Evolutionary conservation across 1,140 invertebrate genomes (phyloP), one percentile per base, ranked within the genome.

Genomic region (Homarus americanus): DNA sequence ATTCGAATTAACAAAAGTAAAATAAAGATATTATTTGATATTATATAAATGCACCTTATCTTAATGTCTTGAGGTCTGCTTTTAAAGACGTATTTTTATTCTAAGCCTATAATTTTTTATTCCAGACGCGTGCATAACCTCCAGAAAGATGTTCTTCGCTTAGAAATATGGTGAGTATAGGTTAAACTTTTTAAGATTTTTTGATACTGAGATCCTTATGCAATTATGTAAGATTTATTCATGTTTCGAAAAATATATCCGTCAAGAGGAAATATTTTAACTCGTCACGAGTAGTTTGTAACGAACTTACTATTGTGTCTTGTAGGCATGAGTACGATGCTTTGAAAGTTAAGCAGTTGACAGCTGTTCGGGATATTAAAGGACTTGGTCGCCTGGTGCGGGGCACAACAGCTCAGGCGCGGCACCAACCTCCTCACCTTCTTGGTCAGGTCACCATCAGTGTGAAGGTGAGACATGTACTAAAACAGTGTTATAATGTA

Each of bases 241-340:
- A n/a, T n/a, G n/a, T n/a, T n/a, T n/a, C n/a, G n/a, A n/a, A n/a
- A n/a, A n/a, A n/a, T n/a, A 28, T 72, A 10, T 2, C 66, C 2
- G 0, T 49, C 44, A 49, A 7, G 15, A 5, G 44, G 44, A 49
- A 49, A 7, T 49, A 15, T 15, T 15, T 49, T 49, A 49, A 49
- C 44, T 49, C 12, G 5, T 49, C 44, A 7, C 12, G 44, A 7
- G 44, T 49, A 49, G n/a, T n/a, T n/a, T n/a, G n/a, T n/a, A n/a
- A n/a, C n/a, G n/a, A n/a, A n/a, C n/a, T n/a, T n/a, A n/a, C n/a
- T n/a, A n/a, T n/a, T n/a, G n/a, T n/a, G n/a, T n/a, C 44, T 34
- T 49, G 0, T 38, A 90, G 88, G 88, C 88, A 90, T 36, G 88
- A 90, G 73, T 82, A 90, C 49, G 88, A 90, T 32, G 17, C 82